phyloP scores from a whole-genome alignment of 2,113 vertebrate species.

The Aphelocoma coerulescens region DNA sequence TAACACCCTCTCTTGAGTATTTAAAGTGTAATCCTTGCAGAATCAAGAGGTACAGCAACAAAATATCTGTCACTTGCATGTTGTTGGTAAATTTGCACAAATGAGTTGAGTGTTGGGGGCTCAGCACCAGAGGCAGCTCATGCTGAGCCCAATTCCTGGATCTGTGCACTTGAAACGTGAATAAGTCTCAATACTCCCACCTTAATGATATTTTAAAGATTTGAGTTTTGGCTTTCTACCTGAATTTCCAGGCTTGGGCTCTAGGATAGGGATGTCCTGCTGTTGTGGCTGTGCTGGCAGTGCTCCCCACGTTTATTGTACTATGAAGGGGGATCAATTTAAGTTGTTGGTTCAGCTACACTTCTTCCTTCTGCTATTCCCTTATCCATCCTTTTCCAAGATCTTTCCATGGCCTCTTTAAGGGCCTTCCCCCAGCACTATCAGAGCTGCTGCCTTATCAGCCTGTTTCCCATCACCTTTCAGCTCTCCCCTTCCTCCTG shows the following conservation, averaged over 20 bases:
- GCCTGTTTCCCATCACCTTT: not conserved
- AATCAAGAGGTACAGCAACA: not conserved
- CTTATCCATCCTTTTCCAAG: not conserved
- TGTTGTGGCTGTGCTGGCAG: not conserved
- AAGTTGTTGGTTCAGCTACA: fast-evolving
- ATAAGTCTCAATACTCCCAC: not conserved
- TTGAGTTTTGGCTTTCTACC: not conserved
- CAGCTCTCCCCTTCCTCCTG: not conserved
- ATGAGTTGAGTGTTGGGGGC: not conserved
- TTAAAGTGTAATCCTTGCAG: not conserved
- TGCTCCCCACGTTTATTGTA: not conserved
- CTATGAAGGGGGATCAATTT: not conserved
- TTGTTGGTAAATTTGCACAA: not conserved
- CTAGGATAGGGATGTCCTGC: not conserved
- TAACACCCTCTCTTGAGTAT: not conserved
- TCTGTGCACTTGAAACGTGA: not conserved
- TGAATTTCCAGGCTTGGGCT: not conserved
- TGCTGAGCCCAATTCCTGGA: not conserved
- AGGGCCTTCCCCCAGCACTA: not conserved
- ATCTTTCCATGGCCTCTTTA: not conserved
- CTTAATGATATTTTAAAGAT: not conserved
- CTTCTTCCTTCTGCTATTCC: not conserved
- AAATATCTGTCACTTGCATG: not conserved
- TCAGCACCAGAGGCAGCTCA: not conserved
- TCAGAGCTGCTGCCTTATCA: not conserved